phyloP scores from a whole-genome alignment of 2,113 vertebrate species.

The Sphyrna mokarran region DNA sequence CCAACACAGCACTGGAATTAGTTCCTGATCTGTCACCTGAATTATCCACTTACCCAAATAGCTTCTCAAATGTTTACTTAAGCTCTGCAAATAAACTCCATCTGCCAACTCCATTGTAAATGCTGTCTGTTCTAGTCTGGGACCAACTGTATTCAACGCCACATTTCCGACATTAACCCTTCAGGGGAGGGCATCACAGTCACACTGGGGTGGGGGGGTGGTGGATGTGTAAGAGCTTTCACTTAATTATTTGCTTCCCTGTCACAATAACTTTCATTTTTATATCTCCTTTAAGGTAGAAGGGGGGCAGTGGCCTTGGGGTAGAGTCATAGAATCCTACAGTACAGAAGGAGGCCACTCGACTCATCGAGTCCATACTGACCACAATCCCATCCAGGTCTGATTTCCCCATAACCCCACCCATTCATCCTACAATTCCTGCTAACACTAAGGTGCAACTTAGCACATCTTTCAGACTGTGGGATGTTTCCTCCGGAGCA shows the following conservation, averaged over 20 bases:
- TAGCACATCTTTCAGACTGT: no score
- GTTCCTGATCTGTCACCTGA: not conserved
- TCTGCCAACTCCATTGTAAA: not conserved
- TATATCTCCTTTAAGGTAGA: not conserved
- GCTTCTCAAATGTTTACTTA: not conserved
- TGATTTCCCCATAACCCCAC: no score
- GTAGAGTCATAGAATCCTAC: no score
- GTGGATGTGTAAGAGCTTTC: not conserved
- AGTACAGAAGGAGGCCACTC: no score
- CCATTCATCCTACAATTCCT: no score
- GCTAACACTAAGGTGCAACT: no score
- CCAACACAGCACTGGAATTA: not conserved
- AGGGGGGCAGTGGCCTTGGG: no score
- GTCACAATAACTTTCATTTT: not conserved
- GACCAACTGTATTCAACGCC: not conserved
- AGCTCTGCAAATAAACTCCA: not conserved
- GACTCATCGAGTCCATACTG: no score
- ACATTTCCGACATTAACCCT: not conserved
- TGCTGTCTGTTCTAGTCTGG: not conserved
- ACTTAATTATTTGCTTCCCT: not conserved
- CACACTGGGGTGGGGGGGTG: no score
- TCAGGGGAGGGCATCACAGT: not conserved
- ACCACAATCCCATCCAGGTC: no score
- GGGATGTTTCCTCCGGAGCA: no score
- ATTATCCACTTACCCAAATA: constrained; percentile 13